phyloP scores from a whole-genome alignment of 2,888 invertebrate species.

The Tenodera sinensis region DNA sequence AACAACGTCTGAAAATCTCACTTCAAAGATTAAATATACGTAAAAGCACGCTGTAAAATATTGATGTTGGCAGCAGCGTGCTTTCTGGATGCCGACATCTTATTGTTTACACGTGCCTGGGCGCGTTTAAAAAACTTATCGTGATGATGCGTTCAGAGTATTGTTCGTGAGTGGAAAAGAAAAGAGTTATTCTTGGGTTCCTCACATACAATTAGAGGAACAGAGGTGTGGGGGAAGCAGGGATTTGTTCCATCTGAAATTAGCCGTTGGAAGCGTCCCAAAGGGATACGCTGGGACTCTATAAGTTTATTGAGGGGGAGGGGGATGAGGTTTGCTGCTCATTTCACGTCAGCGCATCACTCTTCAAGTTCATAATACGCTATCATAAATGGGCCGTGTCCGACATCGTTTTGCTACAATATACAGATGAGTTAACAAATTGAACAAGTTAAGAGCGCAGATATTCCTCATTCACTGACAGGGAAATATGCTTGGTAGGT shows the following conservation, averaged over 20 bases:
- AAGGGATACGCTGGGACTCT: neutral
- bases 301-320: neutral
- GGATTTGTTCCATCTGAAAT: conserved; percentile 46
- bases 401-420: neutral
- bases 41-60: neutral
- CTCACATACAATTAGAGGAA: conserved; percentile 1
- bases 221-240: conserved; percentile 45
- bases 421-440: neutral
- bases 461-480: neutral
- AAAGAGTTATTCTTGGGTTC: conserved; percentile 20
- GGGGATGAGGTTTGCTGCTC: neutral
- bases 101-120: neutral
- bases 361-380: neutral
- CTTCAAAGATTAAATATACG: too few species aligned
- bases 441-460: neutral
- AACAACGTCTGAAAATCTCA: too few species aligned
- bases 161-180: neutral
- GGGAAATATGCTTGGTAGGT: neutral
- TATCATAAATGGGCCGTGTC: neutral
- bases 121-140: neutral
- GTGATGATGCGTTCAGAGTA: neutral
- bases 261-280: conserved; percentile 43
- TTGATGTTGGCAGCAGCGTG: neutral
- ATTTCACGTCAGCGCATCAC: neutral
- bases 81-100: neutral